Percentiles rank a stretch among this genome's conserved stretches.
phyloP scores from a whole-genome alignment of 2,797 vertebrate species.

The Sebastes minor region DNA sequence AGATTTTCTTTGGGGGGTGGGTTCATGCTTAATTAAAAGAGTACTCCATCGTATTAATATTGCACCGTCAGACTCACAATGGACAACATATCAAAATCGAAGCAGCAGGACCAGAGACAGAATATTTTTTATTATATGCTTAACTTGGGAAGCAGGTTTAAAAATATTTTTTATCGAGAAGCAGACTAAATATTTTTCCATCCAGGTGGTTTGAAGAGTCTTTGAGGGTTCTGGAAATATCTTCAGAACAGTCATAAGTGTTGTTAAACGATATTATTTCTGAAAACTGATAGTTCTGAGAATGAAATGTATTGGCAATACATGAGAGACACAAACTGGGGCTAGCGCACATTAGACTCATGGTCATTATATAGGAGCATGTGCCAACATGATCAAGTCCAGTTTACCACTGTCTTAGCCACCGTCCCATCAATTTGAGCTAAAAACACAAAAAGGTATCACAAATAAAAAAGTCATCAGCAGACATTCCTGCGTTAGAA shows the following conservation, averaged over 20 bases:
- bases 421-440: not conserved
- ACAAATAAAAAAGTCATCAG: constrained; percentile 37
- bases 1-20: not conserved
- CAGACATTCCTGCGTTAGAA: constrained; percentile 57
- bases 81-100: not conserved
- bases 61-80: not conserved
- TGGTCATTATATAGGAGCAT: not conserved
- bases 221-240: constrained; percentile 2
- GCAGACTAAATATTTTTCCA: not conserved
- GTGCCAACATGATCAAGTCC: not conserved
- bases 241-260: not conserved
- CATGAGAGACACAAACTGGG: not conserved
- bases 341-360: not conserved
- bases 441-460: constrained; percentile 9
- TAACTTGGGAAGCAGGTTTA: not conserved
- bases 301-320: not conserved
- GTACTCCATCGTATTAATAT: not conserved
- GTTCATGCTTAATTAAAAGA: not conserved
- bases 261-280: not conserved
- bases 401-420: not conserved
- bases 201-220: not conserved
- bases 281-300: not conserved
- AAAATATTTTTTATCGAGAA: not conserved
- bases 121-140: not conserved
- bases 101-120: not conserved